Percentiles rank a stretch among this genome's conserved stretches.
These are phyloP conservation scores for Orthosia gothica DNA, from an alignment of 2,888 invertebrate genomes.

Conservation along the genomic window DNA sequence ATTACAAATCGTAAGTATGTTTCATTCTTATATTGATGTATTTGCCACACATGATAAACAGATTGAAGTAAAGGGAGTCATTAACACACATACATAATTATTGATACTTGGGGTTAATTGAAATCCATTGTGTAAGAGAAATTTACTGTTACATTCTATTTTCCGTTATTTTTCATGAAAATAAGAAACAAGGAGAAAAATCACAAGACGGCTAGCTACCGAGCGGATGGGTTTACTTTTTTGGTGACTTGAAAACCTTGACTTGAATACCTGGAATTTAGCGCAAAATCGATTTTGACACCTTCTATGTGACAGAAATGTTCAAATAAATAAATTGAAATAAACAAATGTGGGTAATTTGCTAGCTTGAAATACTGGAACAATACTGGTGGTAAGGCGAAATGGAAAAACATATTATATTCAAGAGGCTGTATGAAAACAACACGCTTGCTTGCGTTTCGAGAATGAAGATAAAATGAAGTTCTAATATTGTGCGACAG, in stretches of 20 bases:
- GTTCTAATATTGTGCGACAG: conserved; percentile 4
- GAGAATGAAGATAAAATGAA: background rate
- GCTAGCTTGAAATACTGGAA: background rate
- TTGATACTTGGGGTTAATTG: conserved; percentile 59
- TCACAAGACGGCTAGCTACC: conserved; percentile 81
- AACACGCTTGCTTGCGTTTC: background rate
- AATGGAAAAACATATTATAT: background rate
- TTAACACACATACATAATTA: conserved; percentile 59
- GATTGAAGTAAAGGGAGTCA: conserved; percentile 69
- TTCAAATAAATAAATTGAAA: background rate
- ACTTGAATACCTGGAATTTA: conserved; percentile 54
- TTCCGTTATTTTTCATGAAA: conserved; percentile 88
- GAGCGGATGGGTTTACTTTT: conserved; percentile 73
- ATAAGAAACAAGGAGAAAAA: conserved; percentile 83
- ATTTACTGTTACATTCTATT: conserved; percentile 83
- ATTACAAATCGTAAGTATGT: conserved; percentile 86
- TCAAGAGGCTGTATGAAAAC: too few relatives aligned
- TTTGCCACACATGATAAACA: conserved; percentile 87
- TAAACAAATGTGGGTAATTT: background rate
- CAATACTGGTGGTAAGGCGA: rapidly evolving
- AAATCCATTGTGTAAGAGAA: conserved; percentile 70
- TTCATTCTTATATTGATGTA: conserved; percentile 88
- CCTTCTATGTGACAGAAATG: background rate
- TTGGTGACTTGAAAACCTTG: conserved; percentile 57
- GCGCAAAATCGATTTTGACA: conserved; percentile 9